phyloP scores from a whole-genome alignment of 2,888 invertebrate species.

The Acleris sparsana region DNA sequence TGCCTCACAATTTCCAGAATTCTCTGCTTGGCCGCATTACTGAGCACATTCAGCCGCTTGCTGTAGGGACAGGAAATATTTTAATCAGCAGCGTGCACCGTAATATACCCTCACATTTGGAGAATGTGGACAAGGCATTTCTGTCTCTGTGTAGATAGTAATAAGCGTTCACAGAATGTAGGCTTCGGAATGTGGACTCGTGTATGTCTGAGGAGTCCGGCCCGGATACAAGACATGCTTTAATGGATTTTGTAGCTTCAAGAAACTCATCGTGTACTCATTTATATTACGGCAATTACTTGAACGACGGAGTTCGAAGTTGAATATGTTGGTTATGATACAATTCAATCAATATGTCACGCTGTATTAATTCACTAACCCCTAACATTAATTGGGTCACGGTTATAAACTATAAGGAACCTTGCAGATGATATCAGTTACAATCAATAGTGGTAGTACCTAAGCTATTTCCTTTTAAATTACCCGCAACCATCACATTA shows the following conservation, averaged over 20 bases:
- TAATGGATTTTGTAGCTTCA: neutral
- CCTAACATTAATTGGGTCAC: no score
- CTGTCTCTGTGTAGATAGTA: slow-evolving; percentile 7
- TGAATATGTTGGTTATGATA: no score
- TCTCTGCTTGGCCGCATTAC: neutral
- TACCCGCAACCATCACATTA: no score
- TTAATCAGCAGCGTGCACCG: neutral
- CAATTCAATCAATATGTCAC: no score
- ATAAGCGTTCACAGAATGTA: slow-evolving; percentile 22
- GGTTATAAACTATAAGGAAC: no score
- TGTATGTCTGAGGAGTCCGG: slow-evolving; percentile 11
- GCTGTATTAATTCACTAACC: no score
- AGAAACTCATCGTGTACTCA: slow-evolving; percentile 1
- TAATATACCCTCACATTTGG: slow-evolving; percentile 11
- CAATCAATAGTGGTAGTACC: no score
- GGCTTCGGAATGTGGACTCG: slow-evolving; percentile 3
- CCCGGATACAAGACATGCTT: slow-evolving; percentile 2
- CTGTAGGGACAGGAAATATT: slow-evolving; percentile 3
- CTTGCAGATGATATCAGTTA: no score
- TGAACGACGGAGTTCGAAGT: no score
- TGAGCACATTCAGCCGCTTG: neutral
- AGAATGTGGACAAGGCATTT: slow-evolving; percentile 19
- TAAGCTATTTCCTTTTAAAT: no score
- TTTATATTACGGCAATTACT: neutral
- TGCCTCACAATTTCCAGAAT: no score